A percentile compares a stretch with the other conserved stretches of the same genome.
Conservation (phyloP, 2,113 vertebrate species). For the Chascanopsetta lugubris region DNA sequence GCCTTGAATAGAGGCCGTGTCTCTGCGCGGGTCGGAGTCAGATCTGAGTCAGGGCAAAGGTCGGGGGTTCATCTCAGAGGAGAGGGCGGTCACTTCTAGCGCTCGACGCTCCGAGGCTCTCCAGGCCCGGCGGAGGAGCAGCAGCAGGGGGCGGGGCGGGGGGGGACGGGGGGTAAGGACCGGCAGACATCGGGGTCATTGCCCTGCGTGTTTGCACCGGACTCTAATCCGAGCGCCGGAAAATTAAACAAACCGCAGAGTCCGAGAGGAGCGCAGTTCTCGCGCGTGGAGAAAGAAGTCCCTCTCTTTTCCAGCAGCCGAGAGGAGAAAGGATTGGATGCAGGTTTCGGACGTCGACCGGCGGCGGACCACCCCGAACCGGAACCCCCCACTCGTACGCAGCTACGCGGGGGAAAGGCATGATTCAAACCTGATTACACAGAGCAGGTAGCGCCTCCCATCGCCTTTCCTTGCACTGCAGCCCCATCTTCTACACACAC, state of each 20-base stretch:
- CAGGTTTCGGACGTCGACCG: not conserved
- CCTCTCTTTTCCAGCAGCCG: constrained; percentile 1
- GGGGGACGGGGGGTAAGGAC: not conserved
- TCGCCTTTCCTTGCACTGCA: constrained; percentile 22
- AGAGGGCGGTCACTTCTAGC: constrained; percentile 41
- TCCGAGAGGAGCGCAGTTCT: constrained; percentile 13
- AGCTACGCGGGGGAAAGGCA: constrained; percentile 46
- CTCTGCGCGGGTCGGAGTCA: constrained; percentile 43
- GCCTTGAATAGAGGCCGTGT: constrained; percentile 46
- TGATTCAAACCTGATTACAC: constrained; percentile 59
- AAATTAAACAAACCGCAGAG: constrained; percentile 41
- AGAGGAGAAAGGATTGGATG: not conserved
- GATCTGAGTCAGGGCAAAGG: constrained; percentile 51
- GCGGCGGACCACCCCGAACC: constrained; percentile 12
- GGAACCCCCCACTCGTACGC: constrained; percentile 32
- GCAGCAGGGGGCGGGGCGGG: not conserved
- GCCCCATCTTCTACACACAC: constrained; percentile 14
- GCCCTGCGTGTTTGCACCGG: constrained; percentile 37
- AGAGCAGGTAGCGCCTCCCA: constrained; percentile 48
- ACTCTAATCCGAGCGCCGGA: constrained; percentile 47
- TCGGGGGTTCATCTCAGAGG: constrained; percentile 58
- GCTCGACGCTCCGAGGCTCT: constrained; percentile 50
- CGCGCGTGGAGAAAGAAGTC: constrained; percentile 22
- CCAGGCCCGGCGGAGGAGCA: too few relatives aligned
- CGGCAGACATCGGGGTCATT: constrained; percentile 32